Evolutionary conservation across 2,797 vertebrate genomes (phyloP).

Genomic region (Sebastes itinus): DNA sequence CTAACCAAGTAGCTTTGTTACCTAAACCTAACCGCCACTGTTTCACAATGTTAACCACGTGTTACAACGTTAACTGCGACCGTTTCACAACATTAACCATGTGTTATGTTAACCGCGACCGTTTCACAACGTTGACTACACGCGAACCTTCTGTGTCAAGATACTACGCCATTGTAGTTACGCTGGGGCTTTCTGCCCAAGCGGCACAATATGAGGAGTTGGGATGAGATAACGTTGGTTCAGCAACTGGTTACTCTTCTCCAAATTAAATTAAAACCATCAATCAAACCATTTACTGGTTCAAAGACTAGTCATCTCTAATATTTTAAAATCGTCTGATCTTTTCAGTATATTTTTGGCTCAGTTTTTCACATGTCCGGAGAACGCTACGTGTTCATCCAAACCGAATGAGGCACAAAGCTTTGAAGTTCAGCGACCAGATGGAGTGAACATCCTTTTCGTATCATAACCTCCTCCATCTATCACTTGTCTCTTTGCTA

Average conservation of each 20-base stretch:
- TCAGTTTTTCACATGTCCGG: slow-evolving; percentile 2
- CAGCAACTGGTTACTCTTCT: background rate
- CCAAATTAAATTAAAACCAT: slow-evolving; percentile 1
- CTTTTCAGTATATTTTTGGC: slow-evolving; percentile 4
- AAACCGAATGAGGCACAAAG: slow-evolving; percentile 28
- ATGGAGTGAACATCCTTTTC: slow-evolving; percentile 6
- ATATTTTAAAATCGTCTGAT: background rate
- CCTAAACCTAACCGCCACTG: background rate
- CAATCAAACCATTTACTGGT: background rate
- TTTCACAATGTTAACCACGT: background rate
- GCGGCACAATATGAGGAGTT: no score
- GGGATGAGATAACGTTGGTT: background rate
- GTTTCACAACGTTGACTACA: no score
- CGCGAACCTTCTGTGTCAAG: no score
- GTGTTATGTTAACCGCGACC: no score
- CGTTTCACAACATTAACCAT: background rate
- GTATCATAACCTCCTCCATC: slow-evolving; percentile 3
- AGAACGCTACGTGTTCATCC: slow-evolving; percentile 24
- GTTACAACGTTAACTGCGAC: no score
- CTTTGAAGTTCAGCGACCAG: slow-evolving; percentile 56
- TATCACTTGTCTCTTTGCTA: background rate
- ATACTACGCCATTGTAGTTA: no score
- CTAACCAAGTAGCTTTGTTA: background rate
- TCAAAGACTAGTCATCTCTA: background rate
- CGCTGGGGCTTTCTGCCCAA: no score